Conservation (phyloP, 2,113 vertebrate species). For the Bubo blakistoni region DNA sequence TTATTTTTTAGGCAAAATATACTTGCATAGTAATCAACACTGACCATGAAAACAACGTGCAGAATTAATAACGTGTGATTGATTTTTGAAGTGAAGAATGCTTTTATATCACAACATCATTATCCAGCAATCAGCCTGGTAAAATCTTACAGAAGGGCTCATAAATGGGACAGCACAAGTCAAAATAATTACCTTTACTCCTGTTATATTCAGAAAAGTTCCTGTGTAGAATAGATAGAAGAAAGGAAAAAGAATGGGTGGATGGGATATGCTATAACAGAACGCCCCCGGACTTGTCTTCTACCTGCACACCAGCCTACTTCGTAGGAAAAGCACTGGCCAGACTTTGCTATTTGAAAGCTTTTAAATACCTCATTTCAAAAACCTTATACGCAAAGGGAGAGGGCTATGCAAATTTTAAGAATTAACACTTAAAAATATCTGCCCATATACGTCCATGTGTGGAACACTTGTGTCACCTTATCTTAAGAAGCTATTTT, state of each 20-base stretch:
- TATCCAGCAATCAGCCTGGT: constrained; percentile 48
- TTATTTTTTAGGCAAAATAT: constrained; percentile 55
- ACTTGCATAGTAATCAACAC: constrained; percentile 34
- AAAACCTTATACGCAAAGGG: not conserved
- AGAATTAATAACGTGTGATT: constrained; percentile 48
- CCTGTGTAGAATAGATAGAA: not conserved
- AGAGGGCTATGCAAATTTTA: not conserved
- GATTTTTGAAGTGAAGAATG: constrained; percentile 48
- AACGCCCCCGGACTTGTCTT: not conserved
- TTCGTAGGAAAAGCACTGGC: not conserved
- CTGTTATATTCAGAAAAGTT: not conserved
- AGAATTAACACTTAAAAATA: not conserved
- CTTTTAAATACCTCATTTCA: not conserved
- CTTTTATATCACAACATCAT: constrained; percentile 52
- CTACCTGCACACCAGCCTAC: not conserved
- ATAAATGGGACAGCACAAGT: not conserved
- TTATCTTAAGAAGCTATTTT: not conserved
- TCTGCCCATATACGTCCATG: not conserved
- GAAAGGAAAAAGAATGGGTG: not conserved
- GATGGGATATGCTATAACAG: not conserved
- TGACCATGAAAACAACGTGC: constrained; percentile 56
- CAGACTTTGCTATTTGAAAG: not conserved
- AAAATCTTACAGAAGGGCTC: constrained; percentile 6
- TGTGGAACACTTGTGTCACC: not conserved
- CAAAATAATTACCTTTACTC: constrained; percentile 11